Conservation (phyloP, 2,888 invertebrate species). For the Epicampocera succincta region DNA sequence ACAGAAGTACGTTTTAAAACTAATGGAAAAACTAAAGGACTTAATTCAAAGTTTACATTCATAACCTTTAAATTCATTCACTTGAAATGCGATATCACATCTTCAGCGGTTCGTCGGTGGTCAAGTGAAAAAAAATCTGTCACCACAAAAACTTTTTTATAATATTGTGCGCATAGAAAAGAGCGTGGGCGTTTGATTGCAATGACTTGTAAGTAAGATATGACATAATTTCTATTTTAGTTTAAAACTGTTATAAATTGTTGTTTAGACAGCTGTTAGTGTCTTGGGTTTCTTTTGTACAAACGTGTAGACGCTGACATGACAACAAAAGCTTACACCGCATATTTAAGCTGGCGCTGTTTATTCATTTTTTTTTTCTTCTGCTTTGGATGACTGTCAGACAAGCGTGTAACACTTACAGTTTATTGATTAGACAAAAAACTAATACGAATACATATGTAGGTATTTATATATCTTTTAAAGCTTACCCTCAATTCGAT, state of each 20-base stretch:
- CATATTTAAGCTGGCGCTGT: too few relatives aligned
- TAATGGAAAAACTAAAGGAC: not conserved
- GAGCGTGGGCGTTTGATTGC: slow-evolving; percentile 20
- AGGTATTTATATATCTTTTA: not conserved
- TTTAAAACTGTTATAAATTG: slow-evolving; percentile 55
- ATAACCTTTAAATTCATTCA: not conserved
- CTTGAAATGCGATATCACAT: not conserved
- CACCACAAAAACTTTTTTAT: slow-evolving; percentile 6
- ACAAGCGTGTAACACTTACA: too few relatives aligned
- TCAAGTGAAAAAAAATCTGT: slow-evolving; percentile 42
- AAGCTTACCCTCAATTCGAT: slow-evolving; percentile 44
- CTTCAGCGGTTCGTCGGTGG: not conserved
- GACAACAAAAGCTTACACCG: too few relatives aligned
- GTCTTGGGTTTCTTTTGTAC: slow-evolving; percentile 15
- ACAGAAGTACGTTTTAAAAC: not conserved
- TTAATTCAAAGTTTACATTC: too few relatives aligned
- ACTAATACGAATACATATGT: too few relatives aligned
- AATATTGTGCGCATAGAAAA: too few relatives aligned
- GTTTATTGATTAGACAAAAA: too few relatives aligned
- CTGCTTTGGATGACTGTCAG: too few relatives aligned
- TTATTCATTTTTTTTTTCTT: too few relatives aligned
- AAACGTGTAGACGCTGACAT: not conserved
- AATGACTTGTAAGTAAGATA: slow-evolving; percentile 35
- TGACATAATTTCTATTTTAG: slow-evolving; percentile 60
- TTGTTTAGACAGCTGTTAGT: not conserved